Percentiles rank a stretch among this genome's conserved stretches.
Conservation (phyloP, 2,113 vertebrate species). For the Hymenochirus boettgeri region DNA sequence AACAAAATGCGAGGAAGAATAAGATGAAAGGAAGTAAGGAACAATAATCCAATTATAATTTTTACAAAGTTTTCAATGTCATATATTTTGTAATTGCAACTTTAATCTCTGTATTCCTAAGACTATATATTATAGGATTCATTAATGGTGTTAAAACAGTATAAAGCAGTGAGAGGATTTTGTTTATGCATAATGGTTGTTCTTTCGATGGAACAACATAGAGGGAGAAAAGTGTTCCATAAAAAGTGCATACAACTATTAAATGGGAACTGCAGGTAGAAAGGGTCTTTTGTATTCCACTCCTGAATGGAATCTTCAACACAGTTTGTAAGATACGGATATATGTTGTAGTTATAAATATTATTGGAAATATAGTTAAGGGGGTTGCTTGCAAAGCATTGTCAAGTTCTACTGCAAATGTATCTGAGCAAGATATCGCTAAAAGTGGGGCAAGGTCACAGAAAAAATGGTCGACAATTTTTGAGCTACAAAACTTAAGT, state of each 20-base stretch:
- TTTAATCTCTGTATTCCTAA: conserved; percentile 44
- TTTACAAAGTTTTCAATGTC: too few relatives aligned
- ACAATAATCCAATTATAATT: too few relatives aligned
- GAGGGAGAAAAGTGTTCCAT: conserved; percentile 3
- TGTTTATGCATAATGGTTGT: conserved; percentile 32
- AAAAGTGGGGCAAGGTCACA: background rate
- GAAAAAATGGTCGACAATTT: conserved; percentile 3
- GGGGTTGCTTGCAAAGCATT: background rate
- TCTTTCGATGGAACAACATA: conserved; percentile 8
- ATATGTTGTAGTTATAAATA: background rate
- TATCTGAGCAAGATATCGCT: background rate
- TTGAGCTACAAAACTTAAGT: background rate
- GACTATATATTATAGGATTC: conserved; percentile 44
- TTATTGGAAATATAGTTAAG: conserved; percentile 14
- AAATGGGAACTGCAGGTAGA: conserved; percentile 30
- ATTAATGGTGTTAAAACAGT: conserved; percentile 36
- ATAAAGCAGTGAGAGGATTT: conserved; percentile 44
- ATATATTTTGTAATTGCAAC: conserved; percentile 23
- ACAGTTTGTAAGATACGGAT: conserved; percentile 11
- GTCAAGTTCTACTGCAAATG: background rate
- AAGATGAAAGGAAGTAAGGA: too few relatives aligned
- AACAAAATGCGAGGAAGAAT: too few relatives aligned
- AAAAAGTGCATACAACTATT: conserved; percentile 8
- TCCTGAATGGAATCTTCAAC: background rate
- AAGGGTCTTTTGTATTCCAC: background rate